A percentile compares a stretch with the other conserved stretches of the same genome.
phyloP scores from a whole-genome alignment of 2,797 vertebrate species.

The Chanos chanos region DNA sequence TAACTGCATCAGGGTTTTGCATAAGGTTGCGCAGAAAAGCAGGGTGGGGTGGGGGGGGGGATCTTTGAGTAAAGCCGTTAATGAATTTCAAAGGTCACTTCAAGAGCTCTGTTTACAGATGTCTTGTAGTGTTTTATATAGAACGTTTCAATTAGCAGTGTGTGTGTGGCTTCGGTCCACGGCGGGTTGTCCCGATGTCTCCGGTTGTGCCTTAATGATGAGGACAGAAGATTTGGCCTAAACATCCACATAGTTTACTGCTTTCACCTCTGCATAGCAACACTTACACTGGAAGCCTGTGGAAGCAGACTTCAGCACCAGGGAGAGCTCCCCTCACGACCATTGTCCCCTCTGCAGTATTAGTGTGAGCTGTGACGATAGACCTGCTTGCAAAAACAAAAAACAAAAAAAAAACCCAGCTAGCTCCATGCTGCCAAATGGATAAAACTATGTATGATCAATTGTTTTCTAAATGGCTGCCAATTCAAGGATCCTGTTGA shows the following conservation, averaged over 20 bases:
- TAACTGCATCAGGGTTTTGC: neutral
- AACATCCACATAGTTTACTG: slow-evolving; percentile 2
- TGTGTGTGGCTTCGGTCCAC: too few species aligned
- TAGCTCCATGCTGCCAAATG: too few species aligned
- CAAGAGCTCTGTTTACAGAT: slow-evolving; percentile 8
- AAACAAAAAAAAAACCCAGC: too few species aligned
- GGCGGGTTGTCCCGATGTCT: neutral
- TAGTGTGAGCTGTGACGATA: too few species aligned
- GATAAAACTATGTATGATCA: too few species aligned
- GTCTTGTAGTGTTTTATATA: neutral
- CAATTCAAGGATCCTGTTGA: too few species aligned
- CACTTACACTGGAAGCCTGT: neutral
- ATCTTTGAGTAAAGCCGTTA: neutral
- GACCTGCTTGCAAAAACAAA: too few species aligned
- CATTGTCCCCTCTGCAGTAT: neutral
- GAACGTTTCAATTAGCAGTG: neutral
- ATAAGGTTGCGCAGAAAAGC: neutral
- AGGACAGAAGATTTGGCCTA: slow-evolving; percentile 9
- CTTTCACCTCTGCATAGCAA: neutral
- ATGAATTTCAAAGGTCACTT: slow-evolving; percentile 1
- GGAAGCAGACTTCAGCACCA: slow-evolving; percentile 37
- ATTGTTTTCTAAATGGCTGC: too few species aligned
- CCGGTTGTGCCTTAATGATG: too few species aligned
- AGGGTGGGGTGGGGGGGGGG: neutral
- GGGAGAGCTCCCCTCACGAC: slow-evolving; percentile 24